Conservation (phyloP, 2,888 invertebrate genomes). For the Silvanus unidentatus region DNA sequence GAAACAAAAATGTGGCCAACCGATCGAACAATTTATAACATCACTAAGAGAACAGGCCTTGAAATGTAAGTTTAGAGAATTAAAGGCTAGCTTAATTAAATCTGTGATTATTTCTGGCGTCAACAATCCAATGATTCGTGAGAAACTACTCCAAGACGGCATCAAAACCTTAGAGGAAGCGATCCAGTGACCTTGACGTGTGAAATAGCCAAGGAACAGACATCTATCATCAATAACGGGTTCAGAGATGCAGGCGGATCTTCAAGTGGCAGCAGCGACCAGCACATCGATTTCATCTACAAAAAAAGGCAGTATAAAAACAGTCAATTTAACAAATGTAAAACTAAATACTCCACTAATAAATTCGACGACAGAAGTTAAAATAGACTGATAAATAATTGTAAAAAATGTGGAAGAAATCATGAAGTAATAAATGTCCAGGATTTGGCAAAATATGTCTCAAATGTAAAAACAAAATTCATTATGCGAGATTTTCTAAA, state of each 20-base stretch:
- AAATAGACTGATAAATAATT: background rate
- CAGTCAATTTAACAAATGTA: background rate
- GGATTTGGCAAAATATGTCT: slow-evolving; percentile 3
- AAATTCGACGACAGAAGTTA: background rate
- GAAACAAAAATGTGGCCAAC: slow-evolving; percentile 2
- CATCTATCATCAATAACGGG: background rate
- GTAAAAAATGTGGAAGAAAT: background rate
- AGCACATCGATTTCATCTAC: too few relatives aligned
- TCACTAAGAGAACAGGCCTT: background rate
- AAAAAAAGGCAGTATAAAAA: background rate
- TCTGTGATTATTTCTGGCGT: background rate
- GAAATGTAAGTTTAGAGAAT: background rate
- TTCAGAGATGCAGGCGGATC: too few relatives aligned
- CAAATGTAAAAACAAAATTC: slow-evolving; percentile 1
- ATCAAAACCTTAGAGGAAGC: background rate
- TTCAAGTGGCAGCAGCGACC: too few relatives aligned
- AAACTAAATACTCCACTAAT: background rate
- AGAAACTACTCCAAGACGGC: background rate
- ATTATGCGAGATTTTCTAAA: background rate
- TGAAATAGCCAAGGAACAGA: background rate
- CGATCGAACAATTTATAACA: background rate
- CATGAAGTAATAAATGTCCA: slow-evolving; percentile 2
- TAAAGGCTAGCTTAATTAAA: background rate
- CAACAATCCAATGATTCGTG: background rate
- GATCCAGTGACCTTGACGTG: background rate